phyloP scores from a whole-genome alignment of 2,888 invertebrate genomes.

The Ectemnius lituratus region DNA sequence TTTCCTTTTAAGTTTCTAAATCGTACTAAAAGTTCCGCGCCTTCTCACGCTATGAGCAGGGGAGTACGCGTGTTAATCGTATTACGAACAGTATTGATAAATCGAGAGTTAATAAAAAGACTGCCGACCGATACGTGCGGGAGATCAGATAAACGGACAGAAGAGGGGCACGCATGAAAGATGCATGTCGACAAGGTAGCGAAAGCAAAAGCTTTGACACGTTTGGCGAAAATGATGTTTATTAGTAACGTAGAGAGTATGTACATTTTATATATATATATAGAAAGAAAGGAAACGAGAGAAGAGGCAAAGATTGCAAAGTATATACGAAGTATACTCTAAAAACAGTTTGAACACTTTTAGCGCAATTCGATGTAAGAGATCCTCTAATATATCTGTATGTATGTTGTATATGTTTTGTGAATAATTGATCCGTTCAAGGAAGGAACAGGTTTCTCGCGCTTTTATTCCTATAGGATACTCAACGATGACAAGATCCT shows the following conservation, averaged over 20 bases:
- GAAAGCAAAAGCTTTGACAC: constrained; percentile 15
- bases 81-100: constrained; percentile 77
- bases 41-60: constrained; percentile 54
- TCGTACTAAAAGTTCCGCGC: constrained; percentile 49
- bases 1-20: constrained; percentile 6
- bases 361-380: constrained; percentile 41
- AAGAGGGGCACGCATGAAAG: constrained; percentile 10
- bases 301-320: constrained; percentile 30
- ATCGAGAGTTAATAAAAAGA: constrained; percentile 70
- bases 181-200: constrained; percentile 22
- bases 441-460: constrained; percentile 56
- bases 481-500: constrained; percentile 40
- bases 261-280: constrained; percentile 16
- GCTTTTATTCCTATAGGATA: constrained; percentile 63
- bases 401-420: constrained; percentile 59
- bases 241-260: constrained; percentile 15
- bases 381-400: constrained; percentile 56
- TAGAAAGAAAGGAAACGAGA: constrained; percentile 25
- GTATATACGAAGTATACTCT: constrained; percentile 65
- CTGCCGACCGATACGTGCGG: constrained; percentile 66
- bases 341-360: constrained; percentile 44
- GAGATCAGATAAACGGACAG: constrained; percentile 23
- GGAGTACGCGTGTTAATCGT: constrained; percentile 66
- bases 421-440: constrained; percentile 57
- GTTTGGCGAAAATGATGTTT: constrained; percentile 3